A percentile compares a stretch with the other conserved stretches of the same genome.
Evolutionary conservation across 1,140 invertebrate species (phyloP).

Genomic region (Centruroides sculpturatus): DNA sequence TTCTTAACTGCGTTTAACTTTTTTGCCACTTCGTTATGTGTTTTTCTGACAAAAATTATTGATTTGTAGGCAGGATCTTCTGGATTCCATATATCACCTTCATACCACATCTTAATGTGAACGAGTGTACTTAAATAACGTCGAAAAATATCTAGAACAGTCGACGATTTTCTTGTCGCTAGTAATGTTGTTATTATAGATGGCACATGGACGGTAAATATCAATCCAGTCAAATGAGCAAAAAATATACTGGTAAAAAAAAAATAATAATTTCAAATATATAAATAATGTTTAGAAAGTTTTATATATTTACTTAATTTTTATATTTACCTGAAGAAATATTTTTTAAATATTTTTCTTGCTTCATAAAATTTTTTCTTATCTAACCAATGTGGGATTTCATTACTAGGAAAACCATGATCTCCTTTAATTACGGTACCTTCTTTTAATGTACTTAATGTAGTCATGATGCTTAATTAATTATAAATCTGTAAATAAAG

Average conservation of each 20-base stretch:
- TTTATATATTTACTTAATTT: too few relatives aligned
- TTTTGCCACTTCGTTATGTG: slow-evolving; percentile 30
- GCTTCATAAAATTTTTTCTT: slow-evolving; percentile 8
- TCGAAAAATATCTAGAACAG: slow-evolving; percentile 43
- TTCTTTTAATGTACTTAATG: too few relatives aligned
- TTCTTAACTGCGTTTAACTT: slow-evolving; percentile 27
- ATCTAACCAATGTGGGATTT: slow-evolving; percentile 17
- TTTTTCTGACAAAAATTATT: slow-evolving; percentile 30
- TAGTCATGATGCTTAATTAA: too few relatives aligned
- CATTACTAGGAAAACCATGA: slow-evolving; percentile 1
- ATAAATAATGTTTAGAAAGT: too few relatives aligned
- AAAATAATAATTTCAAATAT: too few relatives aligned
- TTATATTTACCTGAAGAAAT: slow-evolving; percentile 16
- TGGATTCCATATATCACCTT: slow-evolving; percentile 38
- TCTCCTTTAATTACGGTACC: slow-evolving; percentile 1
- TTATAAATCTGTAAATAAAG: too few relatives aligned
- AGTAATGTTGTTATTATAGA: slow-evolving; percentile 24
- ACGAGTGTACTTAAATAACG: slow-evolving; percentile 56
- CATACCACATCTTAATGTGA: slow-evolving; percentile 58
- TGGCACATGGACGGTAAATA: slow-evolving; percentile 17
- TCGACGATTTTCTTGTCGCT: slow-evolving; percentile 34
- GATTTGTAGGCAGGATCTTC: slow-evolving; percentile 30
- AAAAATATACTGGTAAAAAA: slow-evolving; percentile 15
- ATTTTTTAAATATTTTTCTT: slow-evolving; percentile 9
- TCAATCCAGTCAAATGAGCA: slow-evolving; percentile 16